These are phyloP conservation scores for Spodoptera exigua DNA, from an alignment of 2,888 invertebrate species.

Conservation along the genomic window DNA sequence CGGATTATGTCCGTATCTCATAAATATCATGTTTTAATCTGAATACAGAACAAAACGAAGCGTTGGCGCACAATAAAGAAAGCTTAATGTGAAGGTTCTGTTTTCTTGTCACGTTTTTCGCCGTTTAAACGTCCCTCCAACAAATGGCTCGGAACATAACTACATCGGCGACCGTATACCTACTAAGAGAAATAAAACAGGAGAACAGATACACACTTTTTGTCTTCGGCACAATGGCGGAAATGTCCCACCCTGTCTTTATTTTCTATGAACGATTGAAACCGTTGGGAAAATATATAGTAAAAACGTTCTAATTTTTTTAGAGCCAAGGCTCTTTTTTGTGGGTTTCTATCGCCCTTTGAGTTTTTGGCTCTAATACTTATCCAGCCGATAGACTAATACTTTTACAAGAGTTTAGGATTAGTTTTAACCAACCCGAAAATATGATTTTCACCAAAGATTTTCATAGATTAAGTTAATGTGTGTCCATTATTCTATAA, in stretches of 20 bases:
- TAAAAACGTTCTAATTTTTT: not conserved
- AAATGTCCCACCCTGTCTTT: slow-evolving; percentile 16
- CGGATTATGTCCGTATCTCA: slow-evolving; percentile 63
- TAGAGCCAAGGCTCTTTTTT: not conserved
- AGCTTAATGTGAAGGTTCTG: slow-evolving; percentile 80
- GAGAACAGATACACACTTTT: slow-evolving; percentile 47
- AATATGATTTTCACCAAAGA: no score
- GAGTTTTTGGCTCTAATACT: no score
- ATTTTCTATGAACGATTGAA: slow-evolving; percentile 13
- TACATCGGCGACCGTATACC: slow-evolving; percentile 72
- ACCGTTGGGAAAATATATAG: not conserved
- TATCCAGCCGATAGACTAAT: no score
- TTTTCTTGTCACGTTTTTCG: slow-evolving; percentile 86
- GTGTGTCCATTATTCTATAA: no score
- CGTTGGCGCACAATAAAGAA: slow-evolving; percentile 79
- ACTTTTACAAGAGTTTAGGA: no score
- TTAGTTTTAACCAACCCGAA: no score
- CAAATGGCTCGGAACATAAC: slow-evolving; percentile 82
- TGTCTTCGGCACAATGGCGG: slow-evolving; percentile 37
- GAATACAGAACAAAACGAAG: slow-evolving; percentile 75
- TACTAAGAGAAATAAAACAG: slow-evolving; percentile 68
- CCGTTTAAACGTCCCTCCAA: slow-evolving; percentile 81
- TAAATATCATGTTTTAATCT: slow-evolving; percentile 82
- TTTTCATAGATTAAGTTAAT: no score
- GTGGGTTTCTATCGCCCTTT: no score